Conservation (phyloP, 1,140 invertebrate genomes). For the Patella vulgata region DNA sequence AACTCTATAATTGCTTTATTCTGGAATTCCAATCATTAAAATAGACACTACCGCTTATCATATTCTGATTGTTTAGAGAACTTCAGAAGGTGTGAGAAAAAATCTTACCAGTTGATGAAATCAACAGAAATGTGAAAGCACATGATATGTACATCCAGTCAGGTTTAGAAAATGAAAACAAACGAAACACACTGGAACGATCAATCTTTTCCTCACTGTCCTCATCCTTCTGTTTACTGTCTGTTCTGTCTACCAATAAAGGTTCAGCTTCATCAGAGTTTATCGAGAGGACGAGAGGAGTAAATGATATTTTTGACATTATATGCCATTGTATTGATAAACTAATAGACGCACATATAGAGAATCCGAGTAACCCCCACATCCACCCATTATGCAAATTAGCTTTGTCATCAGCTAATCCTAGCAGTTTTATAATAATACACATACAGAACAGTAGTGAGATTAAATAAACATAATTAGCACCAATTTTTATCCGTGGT, state of each 20-base stretch:
- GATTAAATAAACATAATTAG: not conserved
- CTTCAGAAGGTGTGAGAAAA: too few species aligned
- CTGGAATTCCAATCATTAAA: too few species aligned
- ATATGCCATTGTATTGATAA: conserved; percentile 12
- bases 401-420: conserved; percentile 8
- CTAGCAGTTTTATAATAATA: conserved; percentile 23
- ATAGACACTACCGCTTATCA: too few species aligned
- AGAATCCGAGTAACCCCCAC: conserved; percentile 24
- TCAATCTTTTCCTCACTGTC: conserved; percentile 4
- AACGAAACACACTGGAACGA: conserved; percentile 7
- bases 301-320: conserved; percentile 1
- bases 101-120: conserved; percentile 20
- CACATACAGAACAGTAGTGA: conserved; percentile 12
- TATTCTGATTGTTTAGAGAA: too few species aligned
- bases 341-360: conserved; percentile 4
- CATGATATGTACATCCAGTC: conserved; percentile 17
- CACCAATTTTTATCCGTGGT: conserved; percentile 5
- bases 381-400: conserved; percentile 20
- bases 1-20: too few species aligned
- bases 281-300: not conserved
- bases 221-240: not conserved
- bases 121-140: conserved; percentile 23
- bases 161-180: conserved; percentile 21
- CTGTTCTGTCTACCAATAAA: too few species aligned
- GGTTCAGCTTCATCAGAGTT: not conserved